Conservation (phyloP, 2,113 vertebrate species). For the Hyla sarda region DNA sequence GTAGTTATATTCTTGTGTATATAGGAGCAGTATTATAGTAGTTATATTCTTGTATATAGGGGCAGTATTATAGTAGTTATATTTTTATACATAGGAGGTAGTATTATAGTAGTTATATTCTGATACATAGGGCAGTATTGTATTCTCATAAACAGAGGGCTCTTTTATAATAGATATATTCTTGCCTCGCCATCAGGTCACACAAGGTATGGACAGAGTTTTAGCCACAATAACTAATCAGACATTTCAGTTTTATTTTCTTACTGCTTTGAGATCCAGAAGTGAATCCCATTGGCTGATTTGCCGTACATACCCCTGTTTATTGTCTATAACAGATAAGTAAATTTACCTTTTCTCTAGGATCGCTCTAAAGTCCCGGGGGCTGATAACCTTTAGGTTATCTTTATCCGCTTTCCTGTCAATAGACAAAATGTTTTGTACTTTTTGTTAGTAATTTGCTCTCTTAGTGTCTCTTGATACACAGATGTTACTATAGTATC, state of each 20-base stretch:
- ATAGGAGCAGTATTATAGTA: neutral
- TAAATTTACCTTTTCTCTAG: conserved; percentile 27
- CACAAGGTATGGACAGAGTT: no score
- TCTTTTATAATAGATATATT: no score
- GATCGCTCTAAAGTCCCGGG: conserved; percentile 26
- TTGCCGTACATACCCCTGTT: no score
- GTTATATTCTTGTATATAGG: conserved; percentile 5
- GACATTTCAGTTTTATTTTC: neutral
- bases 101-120: conserved; percentile 5
- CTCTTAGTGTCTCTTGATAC: neutral
- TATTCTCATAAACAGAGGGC: no score
- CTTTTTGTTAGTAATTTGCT: neutral
- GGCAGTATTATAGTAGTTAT: neutral
- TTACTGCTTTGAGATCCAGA: neutral
- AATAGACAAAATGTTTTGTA: neutral
- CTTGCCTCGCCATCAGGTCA: no score
- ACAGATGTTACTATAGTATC: neutral
- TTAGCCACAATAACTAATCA: no score
- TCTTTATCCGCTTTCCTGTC: conserved; percentile 34
- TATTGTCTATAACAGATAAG: no score
- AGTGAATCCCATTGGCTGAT: no score
- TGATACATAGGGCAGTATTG: neutral
- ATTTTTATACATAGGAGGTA: neutral
- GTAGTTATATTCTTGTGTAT: conserved; percentile 5
- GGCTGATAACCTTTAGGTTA: conserved; percentile 6